Conservation (phyloP, 2,888 invertebrate genomes). For the Orthosia cruda region DNA sequence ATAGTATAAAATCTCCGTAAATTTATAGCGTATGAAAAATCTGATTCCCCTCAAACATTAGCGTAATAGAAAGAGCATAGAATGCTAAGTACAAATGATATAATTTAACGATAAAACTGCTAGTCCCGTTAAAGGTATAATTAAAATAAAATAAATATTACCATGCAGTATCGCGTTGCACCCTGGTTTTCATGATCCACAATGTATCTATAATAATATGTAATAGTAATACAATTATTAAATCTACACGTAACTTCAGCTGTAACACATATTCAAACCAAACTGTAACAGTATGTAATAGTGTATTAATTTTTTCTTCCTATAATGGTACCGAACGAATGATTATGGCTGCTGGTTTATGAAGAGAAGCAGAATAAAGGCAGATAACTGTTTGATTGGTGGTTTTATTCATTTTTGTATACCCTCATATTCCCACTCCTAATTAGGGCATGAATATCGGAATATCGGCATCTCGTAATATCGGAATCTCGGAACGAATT, state of each 20-base stretch:
- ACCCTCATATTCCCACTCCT: not conserved
- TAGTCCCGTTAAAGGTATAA: constrained; percentile 88
- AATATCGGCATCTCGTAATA: no score
- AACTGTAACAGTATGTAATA: constrained; percentile 91
- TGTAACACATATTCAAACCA: constrained; percentile 92
- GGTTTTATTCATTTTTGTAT: constrained; percentile 81
- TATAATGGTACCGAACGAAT: constrained; percentile 91
- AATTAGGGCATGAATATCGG: no score
- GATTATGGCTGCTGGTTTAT: constrained; percentile 91
- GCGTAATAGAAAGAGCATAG: constrained; percentile 90
- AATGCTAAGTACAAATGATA: constrained; percentile 91
- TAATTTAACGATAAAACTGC: constrained; percentile 89
- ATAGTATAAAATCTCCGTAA: constrained; percentile 54
- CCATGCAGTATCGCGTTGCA: constrained; percentile 88
- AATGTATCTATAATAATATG: constrained; percentile 87
- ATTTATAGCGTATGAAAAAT: constrained; percentile 78
- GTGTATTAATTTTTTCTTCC: constrained; percentile 91
- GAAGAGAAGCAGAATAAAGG: constrained; percentile 90
- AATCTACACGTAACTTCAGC: constrained; percentile 90
- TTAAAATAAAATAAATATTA: constrained; percentile 78
- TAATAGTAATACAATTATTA: constrained; percentile 89
- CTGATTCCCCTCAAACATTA: constrained; percentile 89
- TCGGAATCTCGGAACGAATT: no score
- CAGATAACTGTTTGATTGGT: constrained; percentile 91
- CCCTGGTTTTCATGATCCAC: constrained; percentile 91